These are phyloP conservation scores for Lampris incognitus DNA, from an alignment of 2,113 vertebrate species.

Conservation along the genomic window DNA sequence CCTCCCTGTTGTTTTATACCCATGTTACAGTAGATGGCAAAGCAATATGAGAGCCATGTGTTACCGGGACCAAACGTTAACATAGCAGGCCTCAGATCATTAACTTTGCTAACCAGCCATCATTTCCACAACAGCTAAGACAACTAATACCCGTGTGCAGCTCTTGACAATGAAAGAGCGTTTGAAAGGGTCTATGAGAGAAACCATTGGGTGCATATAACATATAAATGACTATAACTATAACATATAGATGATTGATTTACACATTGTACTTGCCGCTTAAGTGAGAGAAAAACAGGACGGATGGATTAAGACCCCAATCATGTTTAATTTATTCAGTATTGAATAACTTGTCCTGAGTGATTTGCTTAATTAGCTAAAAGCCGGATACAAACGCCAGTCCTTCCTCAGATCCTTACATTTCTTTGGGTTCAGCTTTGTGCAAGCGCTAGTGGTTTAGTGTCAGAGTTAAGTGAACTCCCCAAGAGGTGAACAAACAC, in stretches of 20 bases:
- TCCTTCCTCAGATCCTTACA: constrained; percentile 1
- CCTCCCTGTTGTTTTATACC: constrained; percentile 8
- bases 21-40: neutral
- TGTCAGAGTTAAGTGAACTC: constrained; percentile 4
- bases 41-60: constrained; percentile 2
- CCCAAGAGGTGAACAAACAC: neutral
- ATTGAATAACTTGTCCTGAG: constrained; percentile 58
- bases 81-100: constrained; percentile 3
- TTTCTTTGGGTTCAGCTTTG: constrained; percentile 30
- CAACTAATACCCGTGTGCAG: constrained; percentile 6
- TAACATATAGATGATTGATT: constrained; percentile 30
- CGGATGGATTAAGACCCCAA: constrained; percentile 53
- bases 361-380: constrained; percentile 68
- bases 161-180: constrained; percentile 24
- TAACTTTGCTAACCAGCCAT: constrained; percentile 19
- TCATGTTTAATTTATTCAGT: constrained; percentile 60
- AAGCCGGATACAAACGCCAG: constrained; percentile 34
- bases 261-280: constrained; percentile 10
- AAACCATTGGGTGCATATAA: constrained; percentile 21
- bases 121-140: constrained; percentile 43
- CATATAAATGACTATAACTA: constrained; percentile 15
- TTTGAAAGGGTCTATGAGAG: constrained; percentile 27
- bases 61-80: constrained; percentile 1
- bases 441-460: constrained; percentile 6
- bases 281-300: constrained; percentile 38